phyloP scores from a whole-genome alignment of 2,888 invertebrate genomes.

The Drosophila nigritarsus region DNA sequence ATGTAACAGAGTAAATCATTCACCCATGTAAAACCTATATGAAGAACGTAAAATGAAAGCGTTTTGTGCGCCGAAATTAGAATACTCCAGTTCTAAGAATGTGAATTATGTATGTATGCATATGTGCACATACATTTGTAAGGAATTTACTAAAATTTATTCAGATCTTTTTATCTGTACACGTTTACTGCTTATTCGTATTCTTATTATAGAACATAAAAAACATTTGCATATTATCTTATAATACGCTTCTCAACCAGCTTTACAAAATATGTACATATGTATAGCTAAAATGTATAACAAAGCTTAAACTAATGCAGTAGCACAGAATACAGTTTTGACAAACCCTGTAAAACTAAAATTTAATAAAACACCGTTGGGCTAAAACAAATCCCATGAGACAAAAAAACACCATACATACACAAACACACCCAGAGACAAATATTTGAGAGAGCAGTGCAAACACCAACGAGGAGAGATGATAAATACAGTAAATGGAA shows the following conservation, averaged over 20 bases:
- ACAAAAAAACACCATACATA: not conserved
- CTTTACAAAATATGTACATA: not conserved
- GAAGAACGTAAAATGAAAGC: not conserved
- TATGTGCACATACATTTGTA: not conserved
- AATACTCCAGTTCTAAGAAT: not conserved
- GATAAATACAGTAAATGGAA: slow-evolving; percentile 43
- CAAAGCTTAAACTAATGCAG: slow-evolving; percentile 12
- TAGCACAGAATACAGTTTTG: slow-evolving; percentile 2
- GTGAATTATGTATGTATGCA: not conserved
- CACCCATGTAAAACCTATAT: slow-evolving; percentile 4
- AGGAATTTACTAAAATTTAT: not conserved
- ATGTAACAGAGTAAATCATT: slow-evolving; percentile 30
- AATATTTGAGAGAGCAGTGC: slow-evolving; percentile 30
- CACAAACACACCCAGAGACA: not conserved
- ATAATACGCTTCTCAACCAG: not conserved
- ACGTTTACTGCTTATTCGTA: not conserved
- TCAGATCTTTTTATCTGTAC: not conserved
- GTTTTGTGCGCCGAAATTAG: not conserved
- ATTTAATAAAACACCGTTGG: slow-evolving; percentile 49
- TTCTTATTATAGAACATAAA: not conserved
- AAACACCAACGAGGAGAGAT: slow-evolving; percentile 31
- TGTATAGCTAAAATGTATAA: not conserved
- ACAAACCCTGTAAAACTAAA: slow-evolving; percentile 39
- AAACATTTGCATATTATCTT: not conserved
- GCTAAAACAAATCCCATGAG: slow-evolving; percentile 26